Evolutionary conservation across 1,140 invertebrate species (phyloP), one percentile per base, ranked within the genome.

Genomic region (Drosophila varians): DNA sequence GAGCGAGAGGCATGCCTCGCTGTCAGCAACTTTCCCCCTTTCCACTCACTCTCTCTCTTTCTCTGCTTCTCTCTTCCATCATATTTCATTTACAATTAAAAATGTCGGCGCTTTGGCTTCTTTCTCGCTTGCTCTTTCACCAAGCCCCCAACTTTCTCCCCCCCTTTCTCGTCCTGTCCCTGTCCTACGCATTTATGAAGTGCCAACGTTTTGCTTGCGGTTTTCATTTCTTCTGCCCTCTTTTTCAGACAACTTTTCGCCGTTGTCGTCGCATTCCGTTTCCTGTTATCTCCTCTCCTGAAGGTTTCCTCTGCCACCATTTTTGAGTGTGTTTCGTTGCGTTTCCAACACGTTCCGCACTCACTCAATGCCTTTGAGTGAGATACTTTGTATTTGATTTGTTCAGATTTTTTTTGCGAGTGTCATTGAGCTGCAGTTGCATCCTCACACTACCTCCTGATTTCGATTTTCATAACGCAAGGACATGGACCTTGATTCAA

Each of bases 61-160:
- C 16, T 42, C 38, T 18, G 25, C 38, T 16, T 23, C 38, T 28
- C 52, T 54, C 47, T 57, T 42, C 79, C 74, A 77, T 89, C 73
- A 90, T 90, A 90, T 90, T 79, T 90, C 89, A 89, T 90, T 89
- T 89, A 89, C 89, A 90, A 90, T 90, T 90, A 90, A 90, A 90
- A 90, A 90, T 90, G 89, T 90, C 89, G 89, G 89, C 89, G 86
- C 77, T 77, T 57, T 42, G 71, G 55, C 26, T 23, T 34, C 52
- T 57, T 49, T 49, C 43, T 70, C 52, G 49, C 62, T 36, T 47
- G 45, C 58, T 36, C 64, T 47, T 26, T 34, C 48, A 25, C 18
- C 23, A 14, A 4, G 25, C 34, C 28, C 12, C 25, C 18, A 23
- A n/a, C 45, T 36, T 21, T 26, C 18, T 31, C 45, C 14, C 38